Evolutionary conservation across 2,113 vertebrate genomes (phyloP), one percentile per base, ranked within the genome.

Genomic region (Malurus alboscapulatus): DNA sequence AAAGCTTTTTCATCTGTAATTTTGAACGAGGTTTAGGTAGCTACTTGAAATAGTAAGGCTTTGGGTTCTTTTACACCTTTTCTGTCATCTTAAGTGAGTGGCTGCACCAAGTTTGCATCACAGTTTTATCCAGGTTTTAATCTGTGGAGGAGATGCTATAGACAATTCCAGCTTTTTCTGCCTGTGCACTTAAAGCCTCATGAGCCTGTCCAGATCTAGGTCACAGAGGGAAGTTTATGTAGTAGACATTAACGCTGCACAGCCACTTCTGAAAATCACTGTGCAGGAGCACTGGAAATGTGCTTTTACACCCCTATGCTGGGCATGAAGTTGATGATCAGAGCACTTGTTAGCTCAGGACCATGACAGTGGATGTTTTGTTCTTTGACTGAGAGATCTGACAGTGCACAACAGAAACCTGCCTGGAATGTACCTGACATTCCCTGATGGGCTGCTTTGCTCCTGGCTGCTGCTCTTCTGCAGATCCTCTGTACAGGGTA

Each of bases 331-430:
- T 2, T 54, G 38, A 19, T 88, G 20, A 22, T 17, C 51, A 57
- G 73, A 50, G 10, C 38, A 66, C 32, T 32, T n/a, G 18, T 57
- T 51, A 66, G 50, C 66, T 42, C 50, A 57, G 59, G 42, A 29
- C 69, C 14, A 16, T 0, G 29, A 6, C 48, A 50, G 67, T 6
- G 26, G 42, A 10, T 3, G 2, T 55, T 50, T 68, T 0, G 0
- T 34, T 30, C 44, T 83, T 50, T 65, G 20, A 22, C 16, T 40
- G 68, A n/a, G 50, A 40, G 36, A 55, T 61, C 20, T 32, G 68
- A 62, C 45, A 47, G 30, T 65, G 65, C 3, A 2, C 17, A 32
- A 67, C 68, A 73, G 55, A 51, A 84, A 63, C 74, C 48, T 81
- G 55, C 55, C 74, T 30, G 66, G 36, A 45, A 34, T 3, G 15